These are phyloP conservation scores for Colletes latitarsis DNA, from an alignment of 1,140 invertebrate genomes.

Conservation along the genomic window DNA sequence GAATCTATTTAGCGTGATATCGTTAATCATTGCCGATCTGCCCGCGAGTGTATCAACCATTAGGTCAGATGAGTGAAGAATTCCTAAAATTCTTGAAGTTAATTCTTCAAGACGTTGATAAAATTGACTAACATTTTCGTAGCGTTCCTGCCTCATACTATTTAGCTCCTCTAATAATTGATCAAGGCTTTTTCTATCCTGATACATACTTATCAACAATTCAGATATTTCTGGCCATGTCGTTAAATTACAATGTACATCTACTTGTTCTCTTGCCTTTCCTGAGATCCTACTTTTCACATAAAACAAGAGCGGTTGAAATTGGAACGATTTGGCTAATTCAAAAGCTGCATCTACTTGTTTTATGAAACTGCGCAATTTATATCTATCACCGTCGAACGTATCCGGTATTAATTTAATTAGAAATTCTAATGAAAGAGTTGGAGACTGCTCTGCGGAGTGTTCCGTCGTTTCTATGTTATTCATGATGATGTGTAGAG, in stretches of 20 bases:
- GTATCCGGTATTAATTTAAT: not conserved
- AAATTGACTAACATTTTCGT: not conserved
- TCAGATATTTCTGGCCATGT: not conserved
- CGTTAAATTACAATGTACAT: not conserved
- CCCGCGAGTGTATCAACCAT: not conserved
- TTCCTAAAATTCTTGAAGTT: not conserved
- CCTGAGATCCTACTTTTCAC: not conserved
- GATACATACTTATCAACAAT: not conserved
- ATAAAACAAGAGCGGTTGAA: not conserved
- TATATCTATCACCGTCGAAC: slow-evolving; percentile 4
- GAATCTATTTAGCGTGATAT: not conserved
- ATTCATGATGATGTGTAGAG: not conserved
- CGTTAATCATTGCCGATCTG: slow-evolving; percentile 1
- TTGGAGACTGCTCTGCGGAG: not conserved
- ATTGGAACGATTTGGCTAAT: not conserved
- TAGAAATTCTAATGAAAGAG: not conserved
- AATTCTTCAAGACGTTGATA: not conserved
- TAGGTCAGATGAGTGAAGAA: not conserved
- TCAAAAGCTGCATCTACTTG: not conserved
- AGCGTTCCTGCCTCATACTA: not conserved
- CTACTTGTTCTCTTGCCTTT: not conserved
- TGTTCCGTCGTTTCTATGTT: not conserved
- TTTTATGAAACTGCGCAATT: slow-evolving; percentile 9
- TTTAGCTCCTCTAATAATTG: slow-evolving; percentile 4
- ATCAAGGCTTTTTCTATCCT: not conserved